These are phyloP conservation scores for Sinocyclocheilus rhinocerous DNA, from an alignment of 2,113 vertebrate genomes.

Conservation along the genomic window DNA sequence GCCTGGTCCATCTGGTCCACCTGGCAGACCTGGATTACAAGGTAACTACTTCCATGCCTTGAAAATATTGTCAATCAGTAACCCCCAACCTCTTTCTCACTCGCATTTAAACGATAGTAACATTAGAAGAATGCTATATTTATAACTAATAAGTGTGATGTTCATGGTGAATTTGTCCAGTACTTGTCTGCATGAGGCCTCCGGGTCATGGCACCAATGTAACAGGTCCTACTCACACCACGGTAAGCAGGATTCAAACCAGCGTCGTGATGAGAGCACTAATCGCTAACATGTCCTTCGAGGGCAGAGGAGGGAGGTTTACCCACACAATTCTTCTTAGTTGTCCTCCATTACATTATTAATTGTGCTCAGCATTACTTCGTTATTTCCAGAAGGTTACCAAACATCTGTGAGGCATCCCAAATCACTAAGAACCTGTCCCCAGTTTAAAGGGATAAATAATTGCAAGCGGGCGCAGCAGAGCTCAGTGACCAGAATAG, in stretches of 20 bases:
- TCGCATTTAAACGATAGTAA: neutral
- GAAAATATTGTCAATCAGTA: neutral
- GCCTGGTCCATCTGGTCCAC: constrained; percentile 39
- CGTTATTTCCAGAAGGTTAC: neutral
- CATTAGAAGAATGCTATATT: neutral
- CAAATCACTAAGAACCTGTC: neutral
- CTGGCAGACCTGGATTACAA: constrained; percentile 34
- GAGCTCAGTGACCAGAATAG: neutral
- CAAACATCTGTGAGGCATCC: neutral
- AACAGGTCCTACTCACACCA: neutral
- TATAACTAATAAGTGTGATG: neutral
- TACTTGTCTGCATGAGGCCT: neutral
- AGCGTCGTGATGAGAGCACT: neutral
- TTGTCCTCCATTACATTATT: neutral
- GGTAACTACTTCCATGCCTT: neutral
- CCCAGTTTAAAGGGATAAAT: neutral
- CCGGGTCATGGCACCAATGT: neutral
- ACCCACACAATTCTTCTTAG: neutral
- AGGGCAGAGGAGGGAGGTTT: neutral
- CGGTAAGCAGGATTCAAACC: neutral
- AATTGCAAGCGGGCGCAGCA: neutral
- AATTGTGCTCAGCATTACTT: neutral
- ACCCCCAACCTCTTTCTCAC: neutral
- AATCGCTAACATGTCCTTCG: neutral
- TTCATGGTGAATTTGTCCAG: neutral